Conservation (phyloP, 2,888 invertebrate genomes). For the Glaucopsyche alexis region DNA sequence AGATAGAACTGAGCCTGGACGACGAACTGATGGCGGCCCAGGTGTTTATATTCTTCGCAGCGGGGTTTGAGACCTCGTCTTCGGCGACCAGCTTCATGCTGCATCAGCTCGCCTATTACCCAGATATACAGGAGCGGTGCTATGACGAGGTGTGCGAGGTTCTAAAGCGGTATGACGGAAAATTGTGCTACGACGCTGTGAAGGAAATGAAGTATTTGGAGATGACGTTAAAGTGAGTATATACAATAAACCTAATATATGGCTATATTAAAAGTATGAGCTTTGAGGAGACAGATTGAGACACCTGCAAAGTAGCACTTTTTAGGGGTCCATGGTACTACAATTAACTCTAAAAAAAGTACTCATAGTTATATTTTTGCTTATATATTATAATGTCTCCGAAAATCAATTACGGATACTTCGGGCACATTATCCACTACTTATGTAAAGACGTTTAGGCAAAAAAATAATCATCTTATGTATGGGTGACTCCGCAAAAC, state of each 20-base stretch:
- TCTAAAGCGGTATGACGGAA: conserved; percentile 51
- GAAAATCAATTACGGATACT: too few species aligned
- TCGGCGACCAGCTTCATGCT: conserved; percentile 61
- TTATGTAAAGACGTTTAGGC: too few species aligned
- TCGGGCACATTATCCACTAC: too few species aligned
- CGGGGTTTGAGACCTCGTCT: conserved; percentile 73
- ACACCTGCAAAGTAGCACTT: too few species aligned
- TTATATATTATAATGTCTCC: too few species aligned
- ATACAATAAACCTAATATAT: not conserved
- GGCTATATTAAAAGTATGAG: too few species aligned
- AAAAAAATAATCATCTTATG: too few species aligned
- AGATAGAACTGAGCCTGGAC: conserved; percentile 52
- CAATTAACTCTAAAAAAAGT: too few species aligned
- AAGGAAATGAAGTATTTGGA: conserved; percentile 53
- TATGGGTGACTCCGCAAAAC: too few species aligned
- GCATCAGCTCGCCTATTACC: conserved; percentile 62
- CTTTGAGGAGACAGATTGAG: too few species aligned
- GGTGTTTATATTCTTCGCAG: conserved; percentile 61
- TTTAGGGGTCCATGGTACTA: too few species aligned
- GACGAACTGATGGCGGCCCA: conserved; percentile 53
- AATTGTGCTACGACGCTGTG: conserved; percentile 58
- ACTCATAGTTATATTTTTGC: too few species aligned
- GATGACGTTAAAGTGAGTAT: conserved; percentile 39
- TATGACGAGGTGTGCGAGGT: conserved; percentile 62
- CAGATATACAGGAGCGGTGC: conserved; percentile 57